Base-by-base conservation (phyloP, 1,140 invertebrate genomes). In the Zeugodacus cucurbitae region DNA sequence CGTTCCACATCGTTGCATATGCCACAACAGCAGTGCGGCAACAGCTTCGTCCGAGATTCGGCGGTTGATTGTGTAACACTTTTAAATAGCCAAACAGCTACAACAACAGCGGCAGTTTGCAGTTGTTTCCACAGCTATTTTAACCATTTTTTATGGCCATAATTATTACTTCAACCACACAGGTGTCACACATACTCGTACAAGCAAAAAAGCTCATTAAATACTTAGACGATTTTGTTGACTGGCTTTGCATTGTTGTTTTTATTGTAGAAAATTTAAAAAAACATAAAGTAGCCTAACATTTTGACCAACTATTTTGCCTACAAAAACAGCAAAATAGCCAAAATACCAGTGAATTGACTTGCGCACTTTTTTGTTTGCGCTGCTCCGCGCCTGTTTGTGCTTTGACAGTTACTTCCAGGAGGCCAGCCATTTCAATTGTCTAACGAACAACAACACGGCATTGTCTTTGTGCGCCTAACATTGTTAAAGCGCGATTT, bases 61-160 rank as follows among this genome's bases (percentile, higher is more conserved):
- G 22, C 74, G 7, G 74, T 22, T 82, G 74, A 82, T 82, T 82
- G 41, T 82, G 74, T 82, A 82, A 82, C n/a, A 82, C 22, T 82
- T 82, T 82, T 82, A 34, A 82, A 82, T 82, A 26, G 74, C 26
- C 37, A 29, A 26, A 29, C 22, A 48, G 74, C 22, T 82, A 82
- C 26, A 82, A 6, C 37, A 22, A 41, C 17, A 74, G 29, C 3
- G 7, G 41, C 22, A 11, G 22, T 44, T 82, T 26, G 10, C 67
- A 22, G 67, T 82, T 48, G n/a, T 48, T 44, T 82, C 4, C 41
- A 82, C 26, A 26, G 17, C 26, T 41, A 26, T 26, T 82, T 44
- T 48, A 6, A 11, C 5, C 20, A 17, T 37, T 37, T 74, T 74
- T n/a, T 74, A 74, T 74, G 29, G 20, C 17, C 8, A 32, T 41